A percentile compares a stretch with the other conserved stretches of the same genome.
Evolutionary conservation across 2,888 invertebrate genomes (phyloP).

Genomic region (Hydropsyche betteni): DNA sequence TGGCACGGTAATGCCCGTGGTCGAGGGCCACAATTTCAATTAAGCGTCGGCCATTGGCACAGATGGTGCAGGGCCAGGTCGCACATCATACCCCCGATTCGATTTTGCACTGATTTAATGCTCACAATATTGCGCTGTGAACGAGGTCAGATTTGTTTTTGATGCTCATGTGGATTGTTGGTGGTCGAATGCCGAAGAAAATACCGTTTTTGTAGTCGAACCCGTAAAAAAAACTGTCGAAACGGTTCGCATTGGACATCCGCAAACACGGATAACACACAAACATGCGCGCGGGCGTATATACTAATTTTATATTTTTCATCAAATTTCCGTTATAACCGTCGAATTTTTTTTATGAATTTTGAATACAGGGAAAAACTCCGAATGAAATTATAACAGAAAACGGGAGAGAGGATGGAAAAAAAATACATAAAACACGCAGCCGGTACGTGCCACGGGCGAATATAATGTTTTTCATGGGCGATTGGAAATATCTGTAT

Average conservation of each 20-base stretch:
- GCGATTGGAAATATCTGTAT: constrained; percentile 15
- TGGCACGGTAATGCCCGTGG: constrained; percentile 5
- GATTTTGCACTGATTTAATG: constrained; percentile 36
- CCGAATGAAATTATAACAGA: not conserved
- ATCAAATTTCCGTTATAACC: constrained; percentile 8
- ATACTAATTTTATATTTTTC: not conserved
- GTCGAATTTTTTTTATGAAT: constrained; percentile 14
- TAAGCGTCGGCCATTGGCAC: constrained; percentile 7
- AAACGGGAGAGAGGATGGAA: not conserved
- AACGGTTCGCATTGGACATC: not conserved
- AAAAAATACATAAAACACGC: not conserved
- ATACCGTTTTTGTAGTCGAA: too few relatives aligned
- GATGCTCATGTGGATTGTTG: too few relatives aligned
- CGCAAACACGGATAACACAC: too few relatives aligned
- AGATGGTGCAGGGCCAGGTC: constrained; percentile 27
- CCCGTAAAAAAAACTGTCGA: not conserved
- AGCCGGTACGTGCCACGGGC: not conserved
- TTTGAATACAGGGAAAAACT: not conserved
- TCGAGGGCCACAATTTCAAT: constrained; percentile 31
- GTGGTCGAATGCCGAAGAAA: too few relatives aligned
- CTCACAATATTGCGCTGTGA: constrained; percentile 3
- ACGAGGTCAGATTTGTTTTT: constrained; percentile 1
- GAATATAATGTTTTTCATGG: constrained; percentile 1
- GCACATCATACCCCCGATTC: constrained; percentile 28
- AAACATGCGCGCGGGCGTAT: too few relatives aligned